phyloP scores from a whole-genome alignment of 2,888 invertebrate species.

The Phymatocera aterrima region DNA sequence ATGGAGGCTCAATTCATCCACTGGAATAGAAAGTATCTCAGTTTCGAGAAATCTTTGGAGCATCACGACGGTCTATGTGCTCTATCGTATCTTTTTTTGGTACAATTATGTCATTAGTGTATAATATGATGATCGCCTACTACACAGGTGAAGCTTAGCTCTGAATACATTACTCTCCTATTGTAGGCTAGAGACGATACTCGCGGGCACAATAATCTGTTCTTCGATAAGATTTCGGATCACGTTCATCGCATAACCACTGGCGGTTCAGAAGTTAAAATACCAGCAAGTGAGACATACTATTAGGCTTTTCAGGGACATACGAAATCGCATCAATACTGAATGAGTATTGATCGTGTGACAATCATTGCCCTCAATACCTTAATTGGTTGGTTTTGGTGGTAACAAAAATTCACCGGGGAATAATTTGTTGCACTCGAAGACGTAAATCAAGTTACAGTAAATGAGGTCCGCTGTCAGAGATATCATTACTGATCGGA shows the following conservation, averaged over 20 bases:
- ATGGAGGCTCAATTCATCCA: conserved; percentile 66
- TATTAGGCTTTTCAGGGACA: background rate
- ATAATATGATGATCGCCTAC: no score
- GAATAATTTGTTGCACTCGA: no score
- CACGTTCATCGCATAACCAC: conserved; percentile 58
- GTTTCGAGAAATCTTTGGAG: conserved; percentile 60
- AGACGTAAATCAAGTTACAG: no score
- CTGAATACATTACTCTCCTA: background rate
- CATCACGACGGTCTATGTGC: conserved; percentile 65
- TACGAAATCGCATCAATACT: background rate
- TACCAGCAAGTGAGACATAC: conserved; percentile 60
- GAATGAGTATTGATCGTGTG: no score
- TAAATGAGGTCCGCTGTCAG: no score
- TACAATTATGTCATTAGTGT: conserved; percentile 43
- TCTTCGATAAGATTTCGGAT: conserved; percentile 61
- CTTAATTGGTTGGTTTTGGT: no score
- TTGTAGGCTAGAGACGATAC: conserved; percentile 54
- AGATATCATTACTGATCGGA: no score
- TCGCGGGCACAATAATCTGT: conserved; percentile 51
- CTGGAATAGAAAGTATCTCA: conserved; percentile 65
- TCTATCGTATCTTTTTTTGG: conserved; percentile 63
- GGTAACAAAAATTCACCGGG: no score
- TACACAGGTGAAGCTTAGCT: background rate
- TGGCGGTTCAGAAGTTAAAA: conserved; percentile 50
- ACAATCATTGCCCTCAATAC: no score